Evolutionary conservation across 2,888 invertebrate genomes (phyloP), one percentile per base, ranked within the genome.

Genomic region (Lithosia quadra): DNA sequence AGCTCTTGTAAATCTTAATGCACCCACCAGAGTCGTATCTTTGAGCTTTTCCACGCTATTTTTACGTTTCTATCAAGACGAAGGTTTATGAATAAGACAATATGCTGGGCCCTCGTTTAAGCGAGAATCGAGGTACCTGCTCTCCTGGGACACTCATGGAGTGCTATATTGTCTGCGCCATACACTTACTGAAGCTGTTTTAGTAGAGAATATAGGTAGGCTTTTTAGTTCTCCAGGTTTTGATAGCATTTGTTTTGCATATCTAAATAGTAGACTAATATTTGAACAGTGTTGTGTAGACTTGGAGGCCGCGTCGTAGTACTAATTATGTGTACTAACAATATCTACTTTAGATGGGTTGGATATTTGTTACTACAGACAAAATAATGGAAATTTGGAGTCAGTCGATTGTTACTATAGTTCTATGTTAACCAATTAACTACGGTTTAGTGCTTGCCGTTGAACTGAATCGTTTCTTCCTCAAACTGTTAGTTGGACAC

Each of bases 1-100:
- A 56, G 24, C 15, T 56, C 22, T 55, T 55, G 22, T 55, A 24
- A 55, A 57, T 55, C 53, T 66, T 56, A 68, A 58, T 57, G 43
- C 68, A 55, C 34, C 55, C 18, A 7, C 5, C 18, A 18, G 7
- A 18, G n/a, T n/a, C n/a, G 49, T 49, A n/a, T 49, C 9, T 65
- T 68, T 57, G 61, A 65, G 57, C 33, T 63, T 61, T 70, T 61
- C 64, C 60, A 68, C 74, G 64, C 65, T 65, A 63, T 67, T 61
- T 69, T 61, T 65, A 65, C 66, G 63, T 70, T 61, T 70, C 67
- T 63, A 72, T 71, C 67, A 68, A 69, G 59, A 63, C 56, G 74
- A 55, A 55, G 22, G 34, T 55, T 22, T 68, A 79, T 80, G 75
- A 80, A 81, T 79, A 80, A 80, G 73, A 80, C 72, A 81, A 77